Conservation (phyloP, 2,113 vertebrate species). For the Garra rufa region DNA sequence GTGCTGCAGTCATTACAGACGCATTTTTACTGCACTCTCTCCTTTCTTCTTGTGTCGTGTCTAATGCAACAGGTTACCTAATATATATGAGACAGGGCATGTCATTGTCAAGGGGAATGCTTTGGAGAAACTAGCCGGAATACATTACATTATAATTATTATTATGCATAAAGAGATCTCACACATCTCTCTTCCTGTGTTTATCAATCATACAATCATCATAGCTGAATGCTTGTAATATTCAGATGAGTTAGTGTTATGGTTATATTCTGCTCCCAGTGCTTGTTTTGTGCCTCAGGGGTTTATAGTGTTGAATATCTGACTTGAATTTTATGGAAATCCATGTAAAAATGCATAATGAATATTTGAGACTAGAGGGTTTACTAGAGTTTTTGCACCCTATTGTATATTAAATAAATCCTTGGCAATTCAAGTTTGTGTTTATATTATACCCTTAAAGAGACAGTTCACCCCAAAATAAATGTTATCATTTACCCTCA, state of each 20-base stretch:
- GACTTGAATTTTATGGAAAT: neutral
- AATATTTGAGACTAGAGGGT: neutral
- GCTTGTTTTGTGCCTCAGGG: neutral
- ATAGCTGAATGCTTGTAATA: constrained; percentile 2
- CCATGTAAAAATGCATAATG: neutral
- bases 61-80: constrained; percentile 40
- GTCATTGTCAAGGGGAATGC: constrained; percentile 3
- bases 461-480: neutral
- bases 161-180: neutral
- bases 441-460: neutral
- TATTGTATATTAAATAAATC: neutral
- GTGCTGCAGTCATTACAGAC: constrained; percentile 42
- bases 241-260: neutral
- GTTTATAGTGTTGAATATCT: neutral
- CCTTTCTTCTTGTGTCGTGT: neutral
- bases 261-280: neutral
- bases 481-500: neutral
- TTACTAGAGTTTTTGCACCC: neutral
- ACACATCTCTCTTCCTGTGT: neutral
- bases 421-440: neutral
- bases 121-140: neutral
- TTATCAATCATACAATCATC: neutral
- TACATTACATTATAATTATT: neutral
- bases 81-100: constrained; percentile 27
- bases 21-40: neutral